A percentile compares a stretch with the other conserved stretches of the same genome.
Conservation (phyloP, 2,797 vertebrate genomes). For the Cirrhinus mrigala region DNA sequence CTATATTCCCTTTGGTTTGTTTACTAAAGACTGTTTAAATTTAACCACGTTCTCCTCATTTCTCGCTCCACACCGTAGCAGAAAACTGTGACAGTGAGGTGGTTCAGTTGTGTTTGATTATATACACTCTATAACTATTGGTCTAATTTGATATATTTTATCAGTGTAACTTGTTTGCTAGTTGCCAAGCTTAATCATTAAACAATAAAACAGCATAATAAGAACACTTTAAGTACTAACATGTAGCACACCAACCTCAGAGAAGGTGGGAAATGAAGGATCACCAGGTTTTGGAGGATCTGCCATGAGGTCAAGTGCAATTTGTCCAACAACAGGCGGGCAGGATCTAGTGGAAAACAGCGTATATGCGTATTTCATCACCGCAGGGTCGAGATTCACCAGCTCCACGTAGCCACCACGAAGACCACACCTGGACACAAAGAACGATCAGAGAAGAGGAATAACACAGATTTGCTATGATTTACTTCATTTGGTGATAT, state of each 20-base stretch:
- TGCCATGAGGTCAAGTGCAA: conserved; percentile 75
- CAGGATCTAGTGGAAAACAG: conserved; percentile 14
- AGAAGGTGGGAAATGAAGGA: conserved; percentile 72
- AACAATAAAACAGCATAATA: not conserved
- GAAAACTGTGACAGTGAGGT: no score
- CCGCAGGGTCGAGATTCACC: conserved; percentile 73
- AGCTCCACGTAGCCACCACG: conserved; percentile 79
- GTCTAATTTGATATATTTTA: no score
- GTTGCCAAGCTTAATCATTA: no score
- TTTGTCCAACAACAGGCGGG: conserved; percentile 70
- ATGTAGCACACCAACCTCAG: conserved; percentile 54
- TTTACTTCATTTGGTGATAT: not conserved
- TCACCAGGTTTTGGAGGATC: conserved; percentile 76
- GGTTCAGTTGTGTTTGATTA: not conserved
- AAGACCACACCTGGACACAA: conserved; percentile 74
- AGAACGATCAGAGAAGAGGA: not conserved
- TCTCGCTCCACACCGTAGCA: no score
- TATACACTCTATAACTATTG: no score
- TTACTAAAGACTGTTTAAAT: no score
- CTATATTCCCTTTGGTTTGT: no score
- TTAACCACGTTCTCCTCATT: no score
- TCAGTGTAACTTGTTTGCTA: no score
- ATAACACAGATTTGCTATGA: not conserved
- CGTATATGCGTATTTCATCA: conserved; percentile 54
- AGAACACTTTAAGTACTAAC: not conserved